Percentiles rank a stretch among this genome's conserved stretches.
Conservation (phyloP, 2,888 invertebrate species). For the Eristalinus sepulchralis region DNA sequence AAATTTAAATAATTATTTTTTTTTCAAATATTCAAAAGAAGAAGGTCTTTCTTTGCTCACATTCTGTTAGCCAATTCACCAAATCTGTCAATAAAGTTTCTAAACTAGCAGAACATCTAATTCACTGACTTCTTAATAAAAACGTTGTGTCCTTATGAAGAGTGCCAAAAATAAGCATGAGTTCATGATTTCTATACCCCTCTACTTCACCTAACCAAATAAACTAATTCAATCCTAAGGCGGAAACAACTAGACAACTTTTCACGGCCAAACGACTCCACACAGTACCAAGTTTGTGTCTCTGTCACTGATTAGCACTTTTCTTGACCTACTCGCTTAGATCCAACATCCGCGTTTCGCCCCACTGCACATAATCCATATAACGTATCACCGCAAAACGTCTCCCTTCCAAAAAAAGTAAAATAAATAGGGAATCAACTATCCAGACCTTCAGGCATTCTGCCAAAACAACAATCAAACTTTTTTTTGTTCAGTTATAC, state of each 20-base stretch:
- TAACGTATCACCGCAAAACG: conserved; percentile 31
- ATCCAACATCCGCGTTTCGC: conserved; percentile 1
- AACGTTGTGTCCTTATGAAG: too few species aligned
- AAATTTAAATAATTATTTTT: too few species aligned
- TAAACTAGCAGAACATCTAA: too few species aligned
- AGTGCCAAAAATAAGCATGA: background rate
- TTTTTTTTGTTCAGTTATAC: conserved; percentile 18
- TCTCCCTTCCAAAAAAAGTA: background rate
- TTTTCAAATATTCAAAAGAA: too few species aligned
- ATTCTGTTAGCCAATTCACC: too few species aligned
- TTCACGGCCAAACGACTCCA: conserved; percentile 54
- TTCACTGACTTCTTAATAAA: too few species aligned
- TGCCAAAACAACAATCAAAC: conserved; percentile 69
- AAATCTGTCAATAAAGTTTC: too few species aligned
- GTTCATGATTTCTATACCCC: background rate
- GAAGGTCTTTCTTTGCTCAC: too few species aligned
- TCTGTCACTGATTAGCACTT: conserved; percentile 64
- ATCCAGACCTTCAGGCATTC: conserved; percentile 53
- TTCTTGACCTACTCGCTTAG: conserved; percentile 57
- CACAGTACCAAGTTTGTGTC: conserved; percentile 53
- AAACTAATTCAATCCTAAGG: background rate
- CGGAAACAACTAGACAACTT: conserved; percentile 27
- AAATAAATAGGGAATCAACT: conserved; percentile 21
- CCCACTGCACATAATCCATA: background rate
- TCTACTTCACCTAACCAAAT: background rate